phyloP scores from a whole-genome alignment of 2,113 vertebrate species.

The Amazona vittata region DNA sequence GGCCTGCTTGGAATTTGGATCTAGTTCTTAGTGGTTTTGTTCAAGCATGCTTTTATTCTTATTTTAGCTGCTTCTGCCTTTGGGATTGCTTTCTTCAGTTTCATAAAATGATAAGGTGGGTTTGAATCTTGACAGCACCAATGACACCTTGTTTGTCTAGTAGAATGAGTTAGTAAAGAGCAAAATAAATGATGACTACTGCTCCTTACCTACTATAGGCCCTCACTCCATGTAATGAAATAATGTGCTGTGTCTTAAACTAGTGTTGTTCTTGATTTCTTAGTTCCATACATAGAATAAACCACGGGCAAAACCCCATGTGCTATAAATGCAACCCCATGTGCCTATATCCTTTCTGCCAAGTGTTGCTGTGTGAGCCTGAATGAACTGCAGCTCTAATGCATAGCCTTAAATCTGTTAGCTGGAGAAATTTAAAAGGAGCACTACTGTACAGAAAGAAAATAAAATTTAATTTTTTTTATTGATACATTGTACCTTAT shows the following conservation, averaged over 20 bases:
- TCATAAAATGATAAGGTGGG: background rate
- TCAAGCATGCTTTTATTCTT: background rate
- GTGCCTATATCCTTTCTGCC: background rate
- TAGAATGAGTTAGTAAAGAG: background rate
- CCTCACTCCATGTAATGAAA: background rate
- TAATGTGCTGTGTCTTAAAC: background rate
- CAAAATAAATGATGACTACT: background rate
- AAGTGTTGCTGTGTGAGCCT: background rate
- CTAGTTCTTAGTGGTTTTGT: background rate
- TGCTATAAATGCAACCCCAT: background rate
- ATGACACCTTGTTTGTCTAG: background rate
- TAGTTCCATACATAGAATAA: background rate
- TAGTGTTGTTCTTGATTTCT: background rate
- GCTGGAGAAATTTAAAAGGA: background rate
- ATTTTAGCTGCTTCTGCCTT: background rate
- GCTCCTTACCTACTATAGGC: background rate
- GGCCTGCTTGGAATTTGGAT: background rate
- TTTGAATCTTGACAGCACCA: background rate
- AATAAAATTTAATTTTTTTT: background rate
- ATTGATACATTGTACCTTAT: background rate
- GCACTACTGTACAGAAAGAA: background rate
- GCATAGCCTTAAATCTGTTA: background rate
- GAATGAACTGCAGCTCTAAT: background rate
- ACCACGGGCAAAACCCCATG: background rate
- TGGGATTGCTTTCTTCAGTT: background rate